A percentile compares a stretch with the other conserved stretches of the same genome.
Evolutionary conservation across 2,888 invertebrate species (phyloP).

Genomic region (Calameuta filiformis): DNA sequence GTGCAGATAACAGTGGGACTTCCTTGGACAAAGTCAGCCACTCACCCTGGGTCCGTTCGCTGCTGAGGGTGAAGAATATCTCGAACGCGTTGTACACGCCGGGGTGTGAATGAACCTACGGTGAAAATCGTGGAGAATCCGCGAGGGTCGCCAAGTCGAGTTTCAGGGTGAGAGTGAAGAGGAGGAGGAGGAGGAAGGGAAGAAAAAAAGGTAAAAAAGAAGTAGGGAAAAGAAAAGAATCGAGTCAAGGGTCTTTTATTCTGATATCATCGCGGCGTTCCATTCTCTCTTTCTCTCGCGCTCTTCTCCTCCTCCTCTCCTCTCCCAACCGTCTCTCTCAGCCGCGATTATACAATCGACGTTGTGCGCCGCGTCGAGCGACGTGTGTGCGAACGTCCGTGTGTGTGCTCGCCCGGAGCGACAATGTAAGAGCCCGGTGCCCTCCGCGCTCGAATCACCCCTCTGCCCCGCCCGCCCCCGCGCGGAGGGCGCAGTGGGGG

Average conservation of each 20-base stretch:
- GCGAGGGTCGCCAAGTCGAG: too few species aligned
- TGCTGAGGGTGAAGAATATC: too few species aligned
- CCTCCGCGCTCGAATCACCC: not conserved
- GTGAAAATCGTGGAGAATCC: too few species aligned
- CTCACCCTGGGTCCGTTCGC: too few species aligned
- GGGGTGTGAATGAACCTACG: too few species aligned
- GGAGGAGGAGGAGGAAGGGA: slow-evolving; percentile 16
- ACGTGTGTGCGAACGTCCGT: slow-evolving; percentile 10
- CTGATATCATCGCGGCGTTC: slow-evolving; percentile 40
- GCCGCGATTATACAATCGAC: slow-evolving; percentile 50
- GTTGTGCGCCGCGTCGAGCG: slow-evolving; percentile 19
- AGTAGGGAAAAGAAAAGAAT: slow-evolving; percentile 32
- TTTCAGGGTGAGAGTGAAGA: slow-evolving; percentile 4
- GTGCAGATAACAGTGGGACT: too few species aligned
- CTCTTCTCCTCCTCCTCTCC: not conserved
- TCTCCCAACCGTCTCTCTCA: not conserved
- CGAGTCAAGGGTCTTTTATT: slow-evolving; percentile 40
- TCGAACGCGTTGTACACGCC: too few species aligned
- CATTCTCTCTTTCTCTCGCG: slow-evolving; percentile 25
- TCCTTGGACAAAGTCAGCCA: too few species aligned
- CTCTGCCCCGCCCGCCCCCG: not conserved
- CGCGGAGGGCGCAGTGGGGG: slow-evolving; percentile 1
- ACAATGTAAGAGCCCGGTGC: slow-evolving; percentile 45
- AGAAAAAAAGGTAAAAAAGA: slow-evolving; percentile 17
- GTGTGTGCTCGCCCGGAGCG: slow-evolving; percentile 41